Base-by-base conservation (phyloP, 2,888 invertebrate species). In the Euphydryas editha region DNA sequence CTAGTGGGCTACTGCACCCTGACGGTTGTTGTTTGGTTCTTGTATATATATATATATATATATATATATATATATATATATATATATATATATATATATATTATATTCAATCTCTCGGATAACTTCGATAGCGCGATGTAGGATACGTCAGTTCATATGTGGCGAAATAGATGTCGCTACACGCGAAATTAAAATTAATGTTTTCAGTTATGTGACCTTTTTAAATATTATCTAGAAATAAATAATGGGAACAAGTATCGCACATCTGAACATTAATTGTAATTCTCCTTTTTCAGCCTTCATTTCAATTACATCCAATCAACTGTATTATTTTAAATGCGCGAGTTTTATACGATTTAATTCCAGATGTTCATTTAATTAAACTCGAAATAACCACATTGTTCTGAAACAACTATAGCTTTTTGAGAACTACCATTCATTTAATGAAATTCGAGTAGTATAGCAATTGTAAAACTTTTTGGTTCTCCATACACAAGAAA, bases 231-330 rank as follows among this genome's bases (percentile, higher is more conserved):
- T 37, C 44, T 49, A 54, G 24, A 51, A 59, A 62, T 67, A 51
- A 69, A 76, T 63, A 75, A 75, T 75, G 72, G 63, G 64, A 72
- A 73, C 75, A 76, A 78, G 75, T 78, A 73, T 73, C 62, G 73
- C 54, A 68, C 73, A 73, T 74, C 72, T 73, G 71, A 71, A 67
- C 65, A 78, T 68, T 80, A 82, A 82, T 81, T 78, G 75, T 75
- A 69, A 67, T 70, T 68, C 70, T 71, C 76, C 73, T 75, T 75
- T 79, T 74, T 78, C 78, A 81, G 77, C 86, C 85, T 86, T 84
- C 83, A 62, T 75, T 75, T 75, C 83, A 85, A 85, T 88, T 85
- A 80, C 72, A 73, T 74, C 75, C 81, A 85, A 87, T 87, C 72
- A 82, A 79, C 78, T 72, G 67, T 59, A 67, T 58, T 64, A 62